These are phyloP conservation scores for Lepeophtheirus nordmannii DNA, from an alignment of 2,888 invertebrate species.

Conservation along the genomic window DNA sequence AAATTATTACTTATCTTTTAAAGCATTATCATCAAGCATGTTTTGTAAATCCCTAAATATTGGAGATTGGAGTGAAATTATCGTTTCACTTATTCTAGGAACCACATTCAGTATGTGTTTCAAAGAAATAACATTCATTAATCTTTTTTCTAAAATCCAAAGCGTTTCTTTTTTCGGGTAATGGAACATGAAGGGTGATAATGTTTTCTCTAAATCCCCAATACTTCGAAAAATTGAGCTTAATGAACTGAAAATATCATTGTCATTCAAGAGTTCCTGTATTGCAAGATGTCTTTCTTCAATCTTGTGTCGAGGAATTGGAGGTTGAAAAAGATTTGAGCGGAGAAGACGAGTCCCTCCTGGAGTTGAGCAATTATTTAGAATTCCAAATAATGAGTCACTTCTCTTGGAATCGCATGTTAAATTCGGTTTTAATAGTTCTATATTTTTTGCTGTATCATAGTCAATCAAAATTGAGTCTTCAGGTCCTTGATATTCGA, in stretches of 20 bases:
- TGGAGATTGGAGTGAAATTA: constrained; percentile 5
- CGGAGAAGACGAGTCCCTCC: constrained; percentile 63
- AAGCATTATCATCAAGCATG: constrained; percentile 38
- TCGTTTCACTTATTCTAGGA: constrained; percentile 7
- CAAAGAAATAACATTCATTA: constrained; percentile 58
- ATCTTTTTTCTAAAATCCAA: constrained; percentile 48
- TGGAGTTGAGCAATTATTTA: constrained; percentile 52
- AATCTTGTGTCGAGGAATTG: constrained; percentile 42
- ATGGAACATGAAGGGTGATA: constrained; percentile 43
- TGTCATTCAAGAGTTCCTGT: constrained; percentile 53
- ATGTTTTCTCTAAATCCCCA: constrained; percentile 59
- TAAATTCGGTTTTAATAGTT: constrained; percentile 36
- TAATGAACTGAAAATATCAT: constrained; percentile 37
- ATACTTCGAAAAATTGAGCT: constrained; percentile 50
- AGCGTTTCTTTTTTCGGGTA: constrained; percentile 34
- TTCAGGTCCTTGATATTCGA: constrained; percentile 65
- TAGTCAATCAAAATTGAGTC: constrained; percentile 67
- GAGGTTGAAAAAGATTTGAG: constrained; percentile 48
- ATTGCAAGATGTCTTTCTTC: constrained; percentile 55
- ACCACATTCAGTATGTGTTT: constrained; percentile 55
- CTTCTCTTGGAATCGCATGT: constrained; percentile 11
- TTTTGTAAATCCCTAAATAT: constrained; percentile 29
- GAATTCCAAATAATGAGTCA: constrained; percentile 45
- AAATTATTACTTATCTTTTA: constrained; percentile 28
- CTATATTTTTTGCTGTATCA: constrained; percentile 57